Conservation (phyloP, 2,113 vertebrate genomes). For the Dicerorhinus sumatrensis region DNA sequence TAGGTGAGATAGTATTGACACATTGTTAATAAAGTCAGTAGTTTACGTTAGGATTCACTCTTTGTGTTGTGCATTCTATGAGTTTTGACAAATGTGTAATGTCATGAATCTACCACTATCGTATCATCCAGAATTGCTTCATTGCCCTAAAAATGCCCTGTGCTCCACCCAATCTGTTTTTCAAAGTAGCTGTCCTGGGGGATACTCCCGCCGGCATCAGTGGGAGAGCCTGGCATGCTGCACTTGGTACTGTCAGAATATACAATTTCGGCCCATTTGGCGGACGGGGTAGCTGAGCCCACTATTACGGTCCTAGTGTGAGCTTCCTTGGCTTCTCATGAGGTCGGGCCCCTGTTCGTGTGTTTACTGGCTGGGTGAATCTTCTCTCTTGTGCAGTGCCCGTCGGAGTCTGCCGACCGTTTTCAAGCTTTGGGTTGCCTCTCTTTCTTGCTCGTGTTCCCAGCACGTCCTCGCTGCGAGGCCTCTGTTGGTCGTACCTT, state of each 20-base stretch:
- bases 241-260: rapidly evolving
- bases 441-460: rapidly evolving
- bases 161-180: no score
- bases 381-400: rapidly evolving
- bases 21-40: rapidly evolving
- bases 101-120: rapidly evolving
- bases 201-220: rapidly evolving
- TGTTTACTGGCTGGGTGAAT: rapidly evolving
- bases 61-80: rapidly evolving
- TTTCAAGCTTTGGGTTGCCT: rapidly evolving
- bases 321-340: rapidly evolving
- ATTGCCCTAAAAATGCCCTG: not conserved
- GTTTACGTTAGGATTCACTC: rapidly evolving
- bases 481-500: no score
- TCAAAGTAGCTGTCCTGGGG: rapidly evolving
- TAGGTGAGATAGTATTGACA: rapidly evolving
- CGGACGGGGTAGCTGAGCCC: rapidly evolving
- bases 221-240: rapidly evolving
- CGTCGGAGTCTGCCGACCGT: rapidly evolving
- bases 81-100: rapidly evolving
- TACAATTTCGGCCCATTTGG: rapidly evolving
- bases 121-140: not conserved
- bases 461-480: rapidly evolving
- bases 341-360: rapidly evolving
- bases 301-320: rapidly evolving